phyloP scores from a whole-genome alignment of 2,797 vertebrate genomes.

The Argyrosomus regius region DNA sequence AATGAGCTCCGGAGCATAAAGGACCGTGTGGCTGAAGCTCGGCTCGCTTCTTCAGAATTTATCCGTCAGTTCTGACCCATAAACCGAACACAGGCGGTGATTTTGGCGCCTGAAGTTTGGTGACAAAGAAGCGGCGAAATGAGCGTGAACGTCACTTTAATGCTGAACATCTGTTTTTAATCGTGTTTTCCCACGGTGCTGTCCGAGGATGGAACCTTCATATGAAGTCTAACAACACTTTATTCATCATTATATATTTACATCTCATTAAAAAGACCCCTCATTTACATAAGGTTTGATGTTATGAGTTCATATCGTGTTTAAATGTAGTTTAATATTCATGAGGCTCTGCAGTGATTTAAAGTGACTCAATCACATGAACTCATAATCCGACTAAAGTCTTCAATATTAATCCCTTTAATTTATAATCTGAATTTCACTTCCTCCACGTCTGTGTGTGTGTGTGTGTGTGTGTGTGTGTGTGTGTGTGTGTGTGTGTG shows the following conservation, averaged over 20 bases:
- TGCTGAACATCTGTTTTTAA: slow-evolving; percentile 62
- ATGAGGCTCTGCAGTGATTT: neutral
- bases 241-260: neutral
- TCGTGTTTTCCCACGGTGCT: slow-evolving; percentile 42
- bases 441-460: no score
- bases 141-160: no score
- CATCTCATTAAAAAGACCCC: no score
- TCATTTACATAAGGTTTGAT: rapidly evolving
- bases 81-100: rapidly evolving
- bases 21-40: neutral
- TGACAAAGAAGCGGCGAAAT: neutral
- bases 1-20: neutral
- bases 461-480: no score
- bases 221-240: no score
- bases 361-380: neutral
- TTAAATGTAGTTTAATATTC: neutral
- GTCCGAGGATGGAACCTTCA: neutral
- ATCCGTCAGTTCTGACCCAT: rapidly evolving
- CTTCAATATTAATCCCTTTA: neutral
- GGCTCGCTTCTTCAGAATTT: rapidly evolving
- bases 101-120: neutral
- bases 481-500: no score
- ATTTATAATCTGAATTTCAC: no score
- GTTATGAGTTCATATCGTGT: neutral
- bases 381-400: neutral